Evolutionary conservation across 1,140 invertebrate species (phyloP).

Genomic region (Conopomorpha cramerella): DNA sequence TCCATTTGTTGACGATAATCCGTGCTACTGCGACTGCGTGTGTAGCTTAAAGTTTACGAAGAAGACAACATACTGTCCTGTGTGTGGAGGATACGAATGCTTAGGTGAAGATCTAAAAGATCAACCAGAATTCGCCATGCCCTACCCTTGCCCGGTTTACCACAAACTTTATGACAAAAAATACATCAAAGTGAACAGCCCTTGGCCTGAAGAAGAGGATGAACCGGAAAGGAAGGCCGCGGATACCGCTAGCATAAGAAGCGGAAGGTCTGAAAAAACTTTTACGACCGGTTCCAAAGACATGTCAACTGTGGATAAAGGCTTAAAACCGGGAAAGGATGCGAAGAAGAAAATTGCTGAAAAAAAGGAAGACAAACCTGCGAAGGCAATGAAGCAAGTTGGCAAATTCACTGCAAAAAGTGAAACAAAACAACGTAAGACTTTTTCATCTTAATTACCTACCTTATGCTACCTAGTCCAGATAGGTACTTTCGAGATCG

Average conservation of each 20-base stretch:
- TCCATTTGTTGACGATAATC: slow-evolving; percentile 31
- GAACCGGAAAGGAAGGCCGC: neutral
- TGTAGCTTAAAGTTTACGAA: slow-evolving; percentile 39
- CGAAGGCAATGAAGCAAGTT: neutral
- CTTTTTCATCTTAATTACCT: no score
- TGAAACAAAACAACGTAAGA: no score
- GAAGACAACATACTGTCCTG: slow-evolving; percentile 39
- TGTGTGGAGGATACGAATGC: slow-evolving; percentile 45
- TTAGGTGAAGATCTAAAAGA: slow-evolving; percentile 31
- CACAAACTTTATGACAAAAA: slow-evolving; percentile 45
- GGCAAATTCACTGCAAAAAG: neutral
- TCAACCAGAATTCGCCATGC: slow-evolving; percentile 28
- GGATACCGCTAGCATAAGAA: slow-evolving; percentile 14
- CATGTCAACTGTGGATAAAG: slow-evolving; percentile 14
- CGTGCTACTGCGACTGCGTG: slow-evolving; percentile 41
- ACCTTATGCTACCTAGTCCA: no score
- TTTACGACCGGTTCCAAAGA: slow-evolving; percentile 19
- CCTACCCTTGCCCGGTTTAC: slow-evolving; percentile 48
- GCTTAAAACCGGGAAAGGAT: slow-evolving; percentile 15
- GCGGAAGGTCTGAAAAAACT: slow-evolving; percentile 23
- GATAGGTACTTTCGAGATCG: no score
- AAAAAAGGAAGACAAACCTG: neutral
- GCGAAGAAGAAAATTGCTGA: slow-evolving; percentile 7
- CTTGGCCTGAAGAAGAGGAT: slow-evolving; percentile 27
- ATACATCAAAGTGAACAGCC: slow-evolving; percentile 24